Evolutionary conservation across 2,113 vertebrate genomes (phyloP).

Genomic region (Arenaria interpres): DNA sequence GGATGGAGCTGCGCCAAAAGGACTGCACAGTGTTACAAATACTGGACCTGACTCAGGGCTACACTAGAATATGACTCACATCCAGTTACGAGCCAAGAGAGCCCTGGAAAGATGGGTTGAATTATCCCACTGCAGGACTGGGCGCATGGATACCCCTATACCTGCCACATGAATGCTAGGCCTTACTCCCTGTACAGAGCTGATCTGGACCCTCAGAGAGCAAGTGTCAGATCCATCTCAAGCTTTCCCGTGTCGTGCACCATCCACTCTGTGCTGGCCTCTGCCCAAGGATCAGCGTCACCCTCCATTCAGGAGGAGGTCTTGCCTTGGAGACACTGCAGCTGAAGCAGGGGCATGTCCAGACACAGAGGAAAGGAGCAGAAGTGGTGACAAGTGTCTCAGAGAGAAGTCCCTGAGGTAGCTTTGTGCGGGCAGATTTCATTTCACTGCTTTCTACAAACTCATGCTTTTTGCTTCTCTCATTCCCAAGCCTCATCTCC

Average conservation of each 20-base stretch:
- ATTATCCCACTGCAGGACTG: not conserved
- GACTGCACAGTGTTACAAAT: slow-evolving; percentile 49
- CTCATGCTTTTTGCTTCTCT: not conserved
- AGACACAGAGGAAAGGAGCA: not conserved
- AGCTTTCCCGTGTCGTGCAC: not conserved
- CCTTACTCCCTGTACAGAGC: not conserved
- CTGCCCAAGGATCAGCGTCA: not conserved
- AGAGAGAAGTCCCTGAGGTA: not conserved
- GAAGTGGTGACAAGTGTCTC: not conserved
- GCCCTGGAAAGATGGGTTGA: slow-evolving; percentile 15
- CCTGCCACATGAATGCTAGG: not conserved
- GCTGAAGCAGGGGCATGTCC: not conserved
- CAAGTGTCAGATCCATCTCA: not conserved
- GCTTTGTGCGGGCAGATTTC: not conserved
- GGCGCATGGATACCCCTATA: not conserved
- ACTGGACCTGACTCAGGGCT: slow-evolving; percentile 55
- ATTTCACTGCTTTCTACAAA: not conserved
- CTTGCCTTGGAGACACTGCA: not conserved
- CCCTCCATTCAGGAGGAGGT: not conserved
- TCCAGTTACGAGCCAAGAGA: slow-evolving; percentile 28
- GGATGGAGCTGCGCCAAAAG: slow-evolving; percentile 45
- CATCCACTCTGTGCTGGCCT: not conserved
- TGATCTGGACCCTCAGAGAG: not conserved
- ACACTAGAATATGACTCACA: slow-evolving; percentile 45
- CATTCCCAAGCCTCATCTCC: not conserved